A percentile compares a stretch with the other conserved stretches of the same genome.
These are phyloP conservation scores for Dasypolia templi DNA, from an alignment of 2,888 invertebrate genomes.

Conservation along the genomic window DNA sequence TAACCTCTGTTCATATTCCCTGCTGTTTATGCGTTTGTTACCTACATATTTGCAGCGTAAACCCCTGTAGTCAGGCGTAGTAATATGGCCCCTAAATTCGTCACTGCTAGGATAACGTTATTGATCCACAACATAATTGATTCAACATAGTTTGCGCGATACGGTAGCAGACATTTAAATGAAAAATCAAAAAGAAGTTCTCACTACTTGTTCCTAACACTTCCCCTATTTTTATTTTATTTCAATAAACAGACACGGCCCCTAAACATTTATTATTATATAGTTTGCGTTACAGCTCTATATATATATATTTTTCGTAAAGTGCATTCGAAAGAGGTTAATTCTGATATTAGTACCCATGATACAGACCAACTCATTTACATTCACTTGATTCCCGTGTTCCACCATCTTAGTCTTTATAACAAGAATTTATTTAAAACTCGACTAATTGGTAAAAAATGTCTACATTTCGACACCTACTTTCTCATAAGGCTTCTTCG, in stretches of 20 bases:
- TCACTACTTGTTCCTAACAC: slow-evolving; percentile 55
- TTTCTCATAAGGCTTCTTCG: slow-evolving; percentile 89
- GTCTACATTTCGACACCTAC: slow-evolving; percentile 87
- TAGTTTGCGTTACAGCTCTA: slow-evolving; percentile 61
- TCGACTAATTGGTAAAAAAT: slow-evolving; percentile 88
- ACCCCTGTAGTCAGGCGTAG: slow-evolving; percentile 28
- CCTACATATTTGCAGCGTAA: slow-evolving; percentile 19
- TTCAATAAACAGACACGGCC: slow-evolving; percentile 58
- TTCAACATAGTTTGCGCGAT: slow-evolving; percentile 24
- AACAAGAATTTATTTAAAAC: slow-evolving; percentile 83
- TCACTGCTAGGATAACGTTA: slow-evolving; percentile 21
- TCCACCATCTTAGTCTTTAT: slow-evolving; percentile 83
- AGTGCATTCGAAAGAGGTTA: slow-evolving; percentile 68
- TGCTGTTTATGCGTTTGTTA: slow-evolving; percentile 23
- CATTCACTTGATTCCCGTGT: slow-evolving; percentile 87
- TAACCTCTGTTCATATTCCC: slow-evolving; percentile 4
- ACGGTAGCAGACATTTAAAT: slow-evolving; percentile 44
- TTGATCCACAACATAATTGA: slow-evolving; percentile 34
- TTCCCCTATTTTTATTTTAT: slow-evolving; percentile 60
- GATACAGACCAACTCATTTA: slow-evolving; percentile 73
- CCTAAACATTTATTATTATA: slow-evolving; percentile 58
- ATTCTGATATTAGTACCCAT: slow-evolving; percentile 68
- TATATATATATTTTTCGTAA: slow-evolving; percentile 62
- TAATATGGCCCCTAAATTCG: slow-evolving; percentile 46
- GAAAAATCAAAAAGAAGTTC: slow-evolving; percentile 54